Base-by-base conservation (phyloP, 2,888 invertebrate species). In the Heliconius sara region DNA sequence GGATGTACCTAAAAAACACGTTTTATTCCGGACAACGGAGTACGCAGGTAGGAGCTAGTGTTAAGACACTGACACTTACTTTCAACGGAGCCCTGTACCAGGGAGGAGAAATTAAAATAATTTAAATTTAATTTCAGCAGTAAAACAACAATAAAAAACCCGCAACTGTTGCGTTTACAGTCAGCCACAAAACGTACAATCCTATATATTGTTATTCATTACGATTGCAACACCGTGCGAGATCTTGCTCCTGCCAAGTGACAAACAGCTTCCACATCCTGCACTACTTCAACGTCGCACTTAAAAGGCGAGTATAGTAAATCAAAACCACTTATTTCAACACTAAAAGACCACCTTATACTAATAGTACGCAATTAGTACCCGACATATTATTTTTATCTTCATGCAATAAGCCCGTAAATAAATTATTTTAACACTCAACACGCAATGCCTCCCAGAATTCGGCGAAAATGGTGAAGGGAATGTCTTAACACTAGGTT, bases 201-300 rank as follows among this genome's bases (percentile, higher is more conserved):
- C 10, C 10, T 68, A 68, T 25, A 30, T 27, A 30, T 52, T 34
- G 47, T 4, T 27, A 73, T 74, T 78, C 43, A 78, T 78, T 22
- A 39, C 16, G 22, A 39, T 74, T 74, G 39, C 39, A 60, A 60
- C 66, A 79, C 75, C 60, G 39, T 70, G 68, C 57, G 73, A 73
- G 30, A 43, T 27, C 39, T 78, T 39, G 47, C 67, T 70, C 52
- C 63, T 66, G 27, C n/a, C 27, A 77, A 70, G 39, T 76, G 73
- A 74, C 76, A 74, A 80, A 78, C 65, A 47, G 52, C 72, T 63
- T 67, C 66, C 77, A 80, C 75, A 80, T 82, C 81, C 83, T 82
- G 84, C 80, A 81, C 84, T 86, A 83, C 84, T 83, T 88, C 89
- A 88, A 86, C 83, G 88, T 88, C 88, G 82, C 84, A 84, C 86